phyloP scores from a whole-genome alignment of 2,888 invertebrate genomes.

The Orchesella flavescens region DNA sequence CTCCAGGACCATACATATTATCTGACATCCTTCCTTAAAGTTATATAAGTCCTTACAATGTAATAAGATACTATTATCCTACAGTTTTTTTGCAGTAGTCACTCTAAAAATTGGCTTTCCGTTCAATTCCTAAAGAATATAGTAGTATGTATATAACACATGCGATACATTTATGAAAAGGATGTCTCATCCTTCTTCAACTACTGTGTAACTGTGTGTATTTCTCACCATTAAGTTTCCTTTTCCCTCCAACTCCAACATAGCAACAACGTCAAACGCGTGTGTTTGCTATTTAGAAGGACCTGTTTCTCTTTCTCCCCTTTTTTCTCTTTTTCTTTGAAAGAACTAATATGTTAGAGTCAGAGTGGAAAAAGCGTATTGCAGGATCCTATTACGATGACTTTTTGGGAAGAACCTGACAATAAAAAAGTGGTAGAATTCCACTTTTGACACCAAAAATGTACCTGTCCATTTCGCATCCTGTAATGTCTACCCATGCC shows the following conservation, averaged over 20 bases:
- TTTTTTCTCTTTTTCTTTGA: neutral
- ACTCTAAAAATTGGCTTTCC: too few relatives aligned
- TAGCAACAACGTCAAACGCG: too few relatives aligned
- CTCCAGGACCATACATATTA: too few relatives aligned
- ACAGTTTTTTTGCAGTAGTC: neutral
- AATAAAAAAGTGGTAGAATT: constrained; percentile 56
- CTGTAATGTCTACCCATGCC: constrained; percentile 46
- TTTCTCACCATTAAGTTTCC: too few relatives aligned
- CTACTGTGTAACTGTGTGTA: too few relatives aligned
- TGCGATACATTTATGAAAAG: neutral
- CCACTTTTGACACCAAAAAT: constrained; percentile 56
- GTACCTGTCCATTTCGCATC: constrained; percentile 57
- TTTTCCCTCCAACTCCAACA: too few relatives aligned
- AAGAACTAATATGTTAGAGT: constrained; percentile 41
- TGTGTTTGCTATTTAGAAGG: neutral
- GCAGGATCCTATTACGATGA: constrained; percentile 51
- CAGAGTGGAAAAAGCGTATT: constrained; percentile 39
- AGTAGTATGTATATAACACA: too few relatives aligned
- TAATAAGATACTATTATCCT: neutral
- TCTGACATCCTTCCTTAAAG: too few relatives aligned
- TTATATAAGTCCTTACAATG: too few relatives aligned
- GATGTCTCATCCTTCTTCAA: neutral
- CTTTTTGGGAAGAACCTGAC: constrained; percentile 51
- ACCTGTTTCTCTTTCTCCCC: constrained; percentile 20
- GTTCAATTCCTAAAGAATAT: too few relatives aligned